Conservation (phyloP, 2,888 invertebrate genomes). For the Cecidostiba fungosa region DNA sequence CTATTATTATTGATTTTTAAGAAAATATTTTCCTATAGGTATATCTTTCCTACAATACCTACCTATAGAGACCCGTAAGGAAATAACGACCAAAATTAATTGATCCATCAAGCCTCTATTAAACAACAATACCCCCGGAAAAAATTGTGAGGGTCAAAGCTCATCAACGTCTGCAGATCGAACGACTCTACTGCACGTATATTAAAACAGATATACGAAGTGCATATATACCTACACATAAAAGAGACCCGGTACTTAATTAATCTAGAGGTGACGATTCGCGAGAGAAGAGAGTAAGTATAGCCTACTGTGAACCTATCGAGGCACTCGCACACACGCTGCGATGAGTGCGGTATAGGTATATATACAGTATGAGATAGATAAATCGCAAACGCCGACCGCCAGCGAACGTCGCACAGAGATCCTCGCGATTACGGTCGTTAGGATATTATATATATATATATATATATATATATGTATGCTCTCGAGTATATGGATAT, state of each 20-base stretch:
- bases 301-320: constrained; percentile 2
- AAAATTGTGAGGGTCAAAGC: neutral
- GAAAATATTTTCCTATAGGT: too few species aligned
- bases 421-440: constrained; percentile 13
- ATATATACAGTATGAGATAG: neutral
- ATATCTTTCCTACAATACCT: too few species aligned
- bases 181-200: neutral
- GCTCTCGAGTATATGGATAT: neutral
- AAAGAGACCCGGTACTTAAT: neutral
- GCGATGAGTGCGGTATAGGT: neutral
- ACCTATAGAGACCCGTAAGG: too few species aligned
- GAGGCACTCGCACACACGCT: constrained; percentile 15
- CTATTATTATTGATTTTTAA: too few species aligned
- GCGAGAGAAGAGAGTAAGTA: neutral
- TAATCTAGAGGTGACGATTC: neutral
- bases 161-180: neutral
- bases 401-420: neutral
- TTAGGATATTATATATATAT: neutral
- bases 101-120: constrained; percentile 17
- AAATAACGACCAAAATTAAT: neutral
- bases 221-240: neutral
- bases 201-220: neutral
- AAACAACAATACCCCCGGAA: constrained; percentile 26
- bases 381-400: neutral
- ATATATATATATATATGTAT: neutral